phyloP scores from a whole-genome alignment of 2,888 invertebrate genomes.

The Agrenia bidenticulata region DNA sequence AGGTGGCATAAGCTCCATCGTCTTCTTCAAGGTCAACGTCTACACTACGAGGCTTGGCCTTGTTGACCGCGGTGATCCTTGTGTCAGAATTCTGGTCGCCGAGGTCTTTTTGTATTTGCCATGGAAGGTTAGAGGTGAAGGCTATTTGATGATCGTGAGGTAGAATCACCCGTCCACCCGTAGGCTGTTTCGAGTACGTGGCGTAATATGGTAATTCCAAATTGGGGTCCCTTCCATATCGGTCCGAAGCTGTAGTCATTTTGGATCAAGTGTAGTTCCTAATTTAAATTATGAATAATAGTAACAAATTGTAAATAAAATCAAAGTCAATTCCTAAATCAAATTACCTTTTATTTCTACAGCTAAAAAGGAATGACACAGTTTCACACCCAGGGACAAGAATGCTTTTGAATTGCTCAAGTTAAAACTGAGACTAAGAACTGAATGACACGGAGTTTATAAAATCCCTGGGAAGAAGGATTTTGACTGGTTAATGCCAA shows the following conservation, averaged over 20 bases:
- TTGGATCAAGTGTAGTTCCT: no score
- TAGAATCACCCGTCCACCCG: slow-evolving; percentile 36
- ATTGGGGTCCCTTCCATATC: neutral
- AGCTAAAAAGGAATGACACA: no score
- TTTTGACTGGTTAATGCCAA: no score
- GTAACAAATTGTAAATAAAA: no score
- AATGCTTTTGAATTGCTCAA: no score
- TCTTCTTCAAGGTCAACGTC: slow-evolving; percentile 44
- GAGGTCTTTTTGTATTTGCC: slow-evolving; percentile 24
- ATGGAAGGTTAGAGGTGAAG: slow-evolving; percentile 36
- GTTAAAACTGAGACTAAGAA: no score
- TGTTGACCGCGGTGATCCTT: slow-evolving; percentile 29
- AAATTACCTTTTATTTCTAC: no score
- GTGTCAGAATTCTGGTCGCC: slow-evolving; percentile 6
- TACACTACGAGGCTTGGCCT: slow-evolving; percentile 30
- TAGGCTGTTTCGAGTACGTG: slow-evolving; percentile 33
- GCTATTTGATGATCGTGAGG: slow-evolving; percentile 35
- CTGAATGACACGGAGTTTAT: no score
- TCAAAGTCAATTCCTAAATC: no score
- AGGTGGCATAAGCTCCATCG: slow-evolving; percentile 37
- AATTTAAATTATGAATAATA: no score
- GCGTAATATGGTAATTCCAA: slow-evolving; percentile 35
- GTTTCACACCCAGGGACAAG: no score
- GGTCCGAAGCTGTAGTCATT: neutral
- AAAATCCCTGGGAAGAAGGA: no score